These are phyloP conservation scores for Phyllopteryx taeniolatus DNA, from an alignment of 2,113 vertebrate species.

Conservation along the genomic window DNA sequence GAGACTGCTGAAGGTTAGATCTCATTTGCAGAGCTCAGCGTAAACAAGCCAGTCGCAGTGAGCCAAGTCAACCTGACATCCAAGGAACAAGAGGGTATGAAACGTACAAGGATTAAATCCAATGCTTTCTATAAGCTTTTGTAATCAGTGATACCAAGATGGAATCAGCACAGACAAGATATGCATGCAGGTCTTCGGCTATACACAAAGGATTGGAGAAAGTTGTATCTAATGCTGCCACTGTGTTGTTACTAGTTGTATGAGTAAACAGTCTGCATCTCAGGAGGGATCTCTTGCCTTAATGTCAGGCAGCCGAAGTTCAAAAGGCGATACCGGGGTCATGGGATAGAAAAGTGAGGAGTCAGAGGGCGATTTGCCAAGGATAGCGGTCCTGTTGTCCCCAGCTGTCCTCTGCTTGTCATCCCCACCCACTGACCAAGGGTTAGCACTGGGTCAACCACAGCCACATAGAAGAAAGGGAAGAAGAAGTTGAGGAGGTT, in stretches of 20 bases:
- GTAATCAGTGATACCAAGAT: slow-evolving; percentile 40
- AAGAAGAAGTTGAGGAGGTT: slow-evolving; percentile 41
- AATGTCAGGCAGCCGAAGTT: slow-evolving; percentile 45
- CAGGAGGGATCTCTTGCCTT: slow-evolving; percentile 10
- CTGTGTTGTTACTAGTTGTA: slow-evolving; percentile 30
- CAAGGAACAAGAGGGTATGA: slow-evolving; percentile 18
- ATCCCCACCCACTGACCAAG: slow-evolving; percentile 21
- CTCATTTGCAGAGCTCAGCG: slow-evolving; percentile 34
- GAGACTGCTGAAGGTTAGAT: slow-evolving; percentile 48
- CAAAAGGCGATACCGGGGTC: slow-evolving; percentile 56
- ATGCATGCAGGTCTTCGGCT: slow-evolving; percentile 31
- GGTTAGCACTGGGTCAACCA: slow-evolving; percentile 47
- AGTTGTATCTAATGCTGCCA: slow-evolving; percentile 19
- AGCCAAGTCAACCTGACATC: slow-evolving; percentile 40
- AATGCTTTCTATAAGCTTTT: slow-evolving; percentile 12
- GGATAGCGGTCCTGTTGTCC: slow-evolving; percentile 63
- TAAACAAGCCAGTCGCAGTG: slow-evolving; percentile 42
- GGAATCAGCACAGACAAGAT: slow-evolving; percentile 29
- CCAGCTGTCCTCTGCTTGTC: slow-evolving; percentile 65
- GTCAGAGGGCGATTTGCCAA: slow-evolving; percentile 37
- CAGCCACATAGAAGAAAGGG: slow-evolving; percentile 61
- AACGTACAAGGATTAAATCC: background rate
- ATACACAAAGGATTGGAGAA: slow-evolving; percentile 26
- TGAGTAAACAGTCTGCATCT: slow-evolving; percentile 43
- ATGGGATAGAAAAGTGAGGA: slow-evolving; percentile 52